These are phyloP conservation scores for Malthinus seriepunctatus DNA, from an alignment of 2,888 invertebrate species.

Conservation along the genomic window DNA sequence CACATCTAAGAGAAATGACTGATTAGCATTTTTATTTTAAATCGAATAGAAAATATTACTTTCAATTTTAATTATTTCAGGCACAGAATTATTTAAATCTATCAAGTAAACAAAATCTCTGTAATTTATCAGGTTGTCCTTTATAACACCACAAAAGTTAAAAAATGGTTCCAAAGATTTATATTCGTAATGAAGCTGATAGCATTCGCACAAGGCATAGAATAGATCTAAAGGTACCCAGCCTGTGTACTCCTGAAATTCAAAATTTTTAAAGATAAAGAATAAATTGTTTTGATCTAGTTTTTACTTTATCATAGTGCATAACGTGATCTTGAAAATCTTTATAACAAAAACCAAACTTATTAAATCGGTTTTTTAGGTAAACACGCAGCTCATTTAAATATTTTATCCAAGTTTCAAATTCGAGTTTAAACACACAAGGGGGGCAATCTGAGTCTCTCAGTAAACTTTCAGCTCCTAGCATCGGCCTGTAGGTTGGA, in stretches of 20 bases:
- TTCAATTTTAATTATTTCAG: slow-evolving; percentile 53
- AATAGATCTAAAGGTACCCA: slow-evolving; percentile 56
- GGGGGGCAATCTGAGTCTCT: slow-evolving; percentile 41
- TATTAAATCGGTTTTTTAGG: slow-evolving; percentile 43
- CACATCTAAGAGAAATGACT: slow-evolving; percentile 36
- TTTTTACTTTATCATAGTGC: slow-evolving; percentile 44
- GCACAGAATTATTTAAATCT: slow-evolving; percentile 54
- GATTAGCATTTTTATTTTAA: not conserved
- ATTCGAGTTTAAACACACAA: slow-evolving; percentile 49
- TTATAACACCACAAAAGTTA: slow-evolving; percentile 54
- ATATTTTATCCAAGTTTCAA: slow-evolving; percentile 55
- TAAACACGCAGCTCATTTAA: slow-evolving; percentile 54
- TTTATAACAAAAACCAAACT: slow-evolving; percentile 39
- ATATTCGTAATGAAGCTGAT: slow-evolving; percentile 56
- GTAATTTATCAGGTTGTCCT: slow-evolving; percentile 57
- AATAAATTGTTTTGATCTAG: not conserved
- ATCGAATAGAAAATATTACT: slow-evolving; percentile 45
- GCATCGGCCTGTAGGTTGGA: slow-evolving; percentile 48
- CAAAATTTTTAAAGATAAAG: not conserved
- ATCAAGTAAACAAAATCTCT: slow-evolving; percentile 57
- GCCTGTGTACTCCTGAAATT: slow-evolving; percentile 50
- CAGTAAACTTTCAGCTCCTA: slow-evolving; percentile 55
- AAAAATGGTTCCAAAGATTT: slow-evolving; percentile 57
- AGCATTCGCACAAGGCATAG: slow-evolving; percentile 54
- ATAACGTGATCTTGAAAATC: slow-evolving; percentile 39